Evolutionary conservation across 1,140 invertebrate species (phyloP), one percentile per base, ranked within the genome.

Genomic region (Tetragonula clypearis): DNA sequence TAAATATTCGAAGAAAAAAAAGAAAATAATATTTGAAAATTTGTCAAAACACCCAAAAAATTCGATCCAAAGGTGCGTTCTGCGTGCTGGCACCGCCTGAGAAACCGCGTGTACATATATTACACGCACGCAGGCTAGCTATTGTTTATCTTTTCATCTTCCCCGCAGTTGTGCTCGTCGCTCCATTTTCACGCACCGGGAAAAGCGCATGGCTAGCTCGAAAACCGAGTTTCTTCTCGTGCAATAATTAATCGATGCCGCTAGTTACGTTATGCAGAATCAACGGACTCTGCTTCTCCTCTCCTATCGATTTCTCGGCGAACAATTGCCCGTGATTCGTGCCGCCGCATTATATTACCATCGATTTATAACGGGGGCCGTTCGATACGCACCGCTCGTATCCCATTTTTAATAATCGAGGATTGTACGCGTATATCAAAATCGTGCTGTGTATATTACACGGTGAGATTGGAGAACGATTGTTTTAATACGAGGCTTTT

Each of bases 141-240:
- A 21, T 69, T 69, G 66, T 80, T 55, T 80, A 80, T 80, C 79
- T 80, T 49, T 26, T 35, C 66, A 72, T 72, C 78, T 69, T 55
- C 19, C 62, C 19, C 35, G 58, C 58, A 23, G 60, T 53, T 65
- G 65, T 49, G 19, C 26, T 23, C 53, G 21, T 11, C 78, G 53
- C 30, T 53, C 17, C 26, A 49, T 56, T 69, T 58, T 23, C 15
- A 21, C 30, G 26, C 69, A 69, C 23, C 60, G 60, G n/a, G 41
- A 49, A 49, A 49, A 6, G 41, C 23, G 60, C 23, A 3, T 3
- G 23, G n/a, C 2, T 26, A 30, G 65, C 65, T 68, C 65, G 26
- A 41, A 49, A 69, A 69, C 35, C 35, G 12, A 69, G 68, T 69
- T 41, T n/a, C 55, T 72, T 41, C 55, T 14, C 41, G 12, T 71